Conservation (phyloP, 2,113 vertebrate genomes). For the cat (Felis catus) region DNA sequence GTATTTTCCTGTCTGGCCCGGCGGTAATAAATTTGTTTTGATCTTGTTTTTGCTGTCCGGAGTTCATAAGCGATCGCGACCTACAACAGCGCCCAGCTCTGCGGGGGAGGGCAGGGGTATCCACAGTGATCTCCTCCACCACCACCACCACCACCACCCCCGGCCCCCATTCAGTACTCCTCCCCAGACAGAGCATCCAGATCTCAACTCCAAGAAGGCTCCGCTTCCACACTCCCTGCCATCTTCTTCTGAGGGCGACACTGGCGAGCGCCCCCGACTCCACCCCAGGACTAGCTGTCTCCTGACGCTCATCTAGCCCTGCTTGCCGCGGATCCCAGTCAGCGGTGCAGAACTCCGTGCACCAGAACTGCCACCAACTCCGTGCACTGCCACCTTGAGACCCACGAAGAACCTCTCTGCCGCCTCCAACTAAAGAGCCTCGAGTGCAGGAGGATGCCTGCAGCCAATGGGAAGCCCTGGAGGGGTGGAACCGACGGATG, state of each 20-base stretch:
- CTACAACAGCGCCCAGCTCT: neutral
- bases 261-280: neutral
- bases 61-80: too few relatives aligned
- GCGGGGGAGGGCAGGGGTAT: neutral
- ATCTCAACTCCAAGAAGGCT: neutral
- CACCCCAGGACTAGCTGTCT: neutral
- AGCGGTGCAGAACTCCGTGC: accelerated
- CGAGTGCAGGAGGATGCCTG: too few relatives aligned
- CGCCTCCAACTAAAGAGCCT: too few relatives aligned
- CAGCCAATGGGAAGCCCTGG: neutral
- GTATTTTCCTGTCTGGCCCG: too few relatives aligned
- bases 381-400: accelerated
- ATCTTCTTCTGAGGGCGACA: neutral
- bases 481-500: neutral
- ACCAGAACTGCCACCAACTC: accelerated
- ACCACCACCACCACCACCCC: neutral
- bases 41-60: too few relatives aligned
- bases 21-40: too few relatives aligned
- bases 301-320: neutral
- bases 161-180: neutral
- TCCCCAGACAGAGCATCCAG: neutral
- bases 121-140: neutral
- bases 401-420: accelerated
- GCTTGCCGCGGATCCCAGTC: accelerated
- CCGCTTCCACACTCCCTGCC: accelerated